Evolutionary conservation across 2,113 vertebrate genomes (phyloP), one percentile per base, ranked within the genome.

Genomic region (Calcarius ornatus): DNA sequence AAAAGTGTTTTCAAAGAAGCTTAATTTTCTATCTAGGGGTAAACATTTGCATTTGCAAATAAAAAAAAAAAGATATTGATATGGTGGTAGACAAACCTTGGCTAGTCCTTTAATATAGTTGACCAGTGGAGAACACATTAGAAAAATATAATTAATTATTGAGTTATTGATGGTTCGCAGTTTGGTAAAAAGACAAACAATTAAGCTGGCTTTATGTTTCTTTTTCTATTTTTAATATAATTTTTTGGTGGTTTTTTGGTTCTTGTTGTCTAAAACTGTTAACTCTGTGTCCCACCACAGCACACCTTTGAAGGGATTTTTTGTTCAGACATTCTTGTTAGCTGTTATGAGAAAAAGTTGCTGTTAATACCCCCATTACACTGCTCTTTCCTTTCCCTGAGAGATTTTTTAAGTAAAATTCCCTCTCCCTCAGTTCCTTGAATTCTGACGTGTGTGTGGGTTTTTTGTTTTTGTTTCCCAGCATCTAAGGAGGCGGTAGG

Each of bases 381-480:
- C 14, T 65, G 28, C 11, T 64, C 65, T 87, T 84, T 78, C 15
- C 27, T 75, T 89, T 37, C 1, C 4, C n/a, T 60, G n/a, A 75
- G 40, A 61, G 8, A 11, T 43, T 27, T 86, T 89, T 94, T 79
- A 76, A 37, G 35, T 59, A 54, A 68, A 88, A 69, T 70, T n/a
- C 6, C 17, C 10, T 77, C 33, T 95, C 13, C 17, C 35, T 73
- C 27, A 28, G 13, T 80, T 96, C 25, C 22, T 90, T 90, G 37
- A 81, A 65, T 63, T 93, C 35, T 95, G 81, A 94, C 6, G 1
- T 43, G 15, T 56, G 22, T 65, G 51, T 10, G 45, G 6, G 1
- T 7, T 72, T 82, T 94, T 73, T 88, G 15, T 22, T 57, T 84
- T 71, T 79, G 38, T 92, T 86, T 90, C 47, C 31, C 73, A 91